phyloP scores from a whole-genome alignment of 2,797 vertebrate species.

The Sciaenops ocellatus region DNA sequence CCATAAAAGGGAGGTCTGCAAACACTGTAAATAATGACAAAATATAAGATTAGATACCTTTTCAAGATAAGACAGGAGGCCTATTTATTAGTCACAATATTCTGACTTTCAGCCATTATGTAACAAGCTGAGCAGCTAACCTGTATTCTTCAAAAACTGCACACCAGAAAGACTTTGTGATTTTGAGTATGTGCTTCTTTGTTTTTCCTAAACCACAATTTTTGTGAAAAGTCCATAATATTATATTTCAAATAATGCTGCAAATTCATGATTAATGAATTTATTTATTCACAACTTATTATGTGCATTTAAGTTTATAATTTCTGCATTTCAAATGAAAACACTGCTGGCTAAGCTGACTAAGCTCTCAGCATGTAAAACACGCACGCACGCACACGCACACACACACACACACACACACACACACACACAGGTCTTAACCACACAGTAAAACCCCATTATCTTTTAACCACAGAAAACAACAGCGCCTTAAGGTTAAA shows the following conservation, averaged over 20 bases:
- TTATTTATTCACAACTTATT: not conserved
- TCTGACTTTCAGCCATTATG: not conserved
- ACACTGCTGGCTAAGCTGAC: not conserved
- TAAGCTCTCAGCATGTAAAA: constrained; percentile 7
- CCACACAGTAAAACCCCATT: constrained; percentile 77
- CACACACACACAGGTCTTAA: constrained; percentile 58
- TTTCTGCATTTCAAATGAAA: constrained; percentile 42
- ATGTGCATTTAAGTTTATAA: constrained; percentile 6
- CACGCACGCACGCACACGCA: constrained; percentile 21
- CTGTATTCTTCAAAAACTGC: not conserved
- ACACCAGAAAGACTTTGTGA: not conserved
- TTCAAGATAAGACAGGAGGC: not conserved
- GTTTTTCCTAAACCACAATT: not conserved
- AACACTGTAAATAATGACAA: too few relatives aligned
- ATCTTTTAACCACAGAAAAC: constrained; percentile 79
- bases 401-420: constrained; percentile 30
- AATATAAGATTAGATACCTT: not conserved
- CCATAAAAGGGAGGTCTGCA: not conserved
- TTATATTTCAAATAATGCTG: not conserved
- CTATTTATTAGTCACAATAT: too few relatives aligned
- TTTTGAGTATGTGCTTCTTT: not conserved
- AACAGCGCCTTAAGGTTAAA: constrained; percentile 74
- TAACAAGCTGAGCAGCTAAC: not conserved
- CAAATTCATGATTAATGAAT: not conserved
- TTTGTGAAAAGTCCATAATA: not conserved